Evolutionary conservation across 2,888 invertebrate species (phyloP).

Genomic region (Andrena camellia): DNA sequence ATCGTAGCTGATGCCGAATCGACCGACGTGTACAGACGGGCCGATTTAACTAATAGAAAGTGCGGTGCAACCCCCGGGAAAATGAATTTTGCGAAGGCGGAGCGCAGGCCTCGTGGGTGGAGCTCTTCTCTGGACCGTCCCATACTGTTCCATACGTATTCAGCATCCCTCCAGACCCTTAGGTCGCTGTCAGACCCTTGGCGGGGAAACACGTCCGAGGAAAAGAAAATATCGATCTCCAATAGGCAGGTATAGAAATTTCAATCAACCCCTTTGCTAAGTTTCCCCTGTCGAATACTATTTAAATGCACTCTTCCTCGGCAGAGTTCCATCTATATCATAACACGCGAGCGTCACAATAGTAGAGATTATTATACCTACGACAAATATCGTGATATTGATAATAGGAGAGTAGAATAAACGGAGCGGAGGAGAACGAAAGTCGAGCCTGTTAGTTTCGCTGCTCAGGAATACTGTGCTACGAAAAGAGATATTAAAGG

Average conservation of each 20-base stretch:
- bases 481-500: too few species aligned
- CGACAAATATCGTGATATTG: background rate
- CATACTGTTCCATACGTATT: conserved; percentile 63
- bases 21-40: conserved; percentile 57
- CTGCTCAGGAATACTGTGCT: too few species aligned
- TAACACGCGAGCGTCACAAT: too few species aligned
- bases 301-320: background rate
- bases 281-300: background rate
- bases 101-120: conserved; percentile 80
- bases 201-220: background rate
- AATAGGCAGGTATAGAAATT: background rate
- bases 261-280: background rate
- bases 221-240: conserved; percentile 31
- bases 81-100: conserved; percentile 80
- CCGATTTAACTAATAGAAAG: conserved; percentile 72
- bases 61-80: conserved; percentile 66
- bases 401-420: background rate
- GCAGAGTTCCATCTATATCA: too few species aligned
- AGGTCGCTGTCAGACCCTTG: conserved; percentile 44
- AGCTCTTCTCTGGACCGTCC: conserved; percentile 75
- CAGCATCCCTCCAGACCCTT: conserved; percentile 69
- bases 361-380: background rate
- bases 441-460: too few species aligned
- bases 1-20: conserved; percentile 29
- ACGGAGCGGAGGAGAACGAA: too few species aligned